phyloP scores from a whole-genome alignment of 2,113 vertebrate genomes.

The Melanerpes formicivorus region DNA sequence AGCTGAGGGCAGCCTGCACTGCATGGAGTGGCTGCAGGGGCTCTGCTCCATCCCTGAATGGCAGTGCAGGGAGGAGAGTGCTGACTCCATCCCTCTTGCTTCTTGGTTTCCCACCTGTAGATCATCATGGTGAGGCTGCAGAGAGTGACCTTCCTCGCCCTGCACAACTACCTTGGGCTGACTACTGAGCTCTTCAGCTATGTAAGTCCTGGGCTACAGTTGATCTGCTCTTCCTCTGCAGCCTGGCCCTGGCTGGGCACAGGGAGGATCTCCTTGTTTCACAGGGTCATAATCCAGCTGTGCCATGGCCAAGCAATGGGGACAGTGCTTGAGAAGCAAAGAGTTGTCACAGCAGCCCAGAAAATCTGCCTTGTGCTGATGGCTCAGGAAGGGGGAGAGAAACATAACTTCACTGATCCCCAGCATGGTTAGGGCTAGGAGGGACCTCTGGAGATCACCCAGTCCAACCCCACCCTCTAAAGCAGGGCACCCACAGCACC shows the following conservation, averaged over 20 bases:
- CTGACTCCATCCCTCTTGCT: neutral
- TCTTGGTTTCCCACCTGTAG: slow-evolving; percentile 52
- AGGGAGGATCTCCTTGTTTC: neutral
- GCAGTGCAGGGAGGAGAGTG: neutral
- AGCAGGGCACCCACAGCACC: too few species aligned
- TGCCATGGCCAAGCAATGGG: neutral
- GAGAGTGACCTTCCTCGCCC: slow-evolving; percentile 91
- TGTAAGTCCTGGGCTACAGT: slow-evolving; percentile 71
- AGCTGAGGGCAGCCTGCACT: neutral
- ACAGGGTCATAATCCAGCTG: neutral
- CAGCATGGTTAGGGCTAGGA: too few species aligned
- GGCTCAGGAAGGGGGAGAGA: too few species aligned
- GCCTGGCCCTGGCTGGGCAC: neutral
- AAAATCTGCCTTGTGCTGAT: neutral
- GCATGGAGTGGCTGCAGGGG: neutral
- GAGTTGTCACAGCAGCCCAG: neutral
- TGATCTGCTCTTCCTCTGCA: neutral
- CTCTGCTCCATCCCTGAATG: neutral
- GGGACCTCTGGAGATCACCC: too few species aligned
- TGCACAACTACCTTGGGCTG: slow-evolving; percentile 95
- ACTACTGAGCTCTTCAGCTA: slow-evolving; percentile 93
- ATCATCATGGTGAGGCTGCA: slow-evolving; percentile 98
- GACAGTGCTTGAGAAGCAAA: neutral
- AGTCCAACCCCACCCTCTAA: too few species aligned
- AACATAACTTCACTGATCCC: too few species aligned